Base-by-base conservation (phyloP, 1,140 invertebrate genomes). In the Vanessa tameamea region DNA sequence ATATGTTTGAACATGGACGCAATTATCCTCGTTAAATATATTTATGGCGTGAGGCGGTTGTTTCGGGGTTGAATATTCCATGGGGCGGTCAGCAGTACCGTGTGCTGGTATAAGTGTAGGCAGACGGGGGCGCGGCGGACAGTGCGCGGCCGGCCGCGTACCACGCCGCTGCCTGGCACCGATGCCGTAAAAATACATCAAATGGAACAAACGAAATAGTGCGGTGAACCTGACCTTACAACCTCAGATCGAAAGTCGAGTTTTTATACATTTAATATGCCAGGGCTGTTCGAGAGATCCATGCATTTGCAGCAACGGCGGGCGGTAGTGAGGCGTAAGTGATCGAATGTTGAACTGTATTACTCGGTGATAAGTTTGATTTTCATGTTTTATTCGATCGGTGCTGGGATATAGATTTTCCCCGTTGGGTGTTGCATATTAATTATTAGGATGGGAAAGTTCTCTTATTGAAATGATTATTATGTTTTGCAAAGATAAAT, bases 121-220 rank as follows among this genome's bases (percentile, higher is more conserved):
- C 72, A 74, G 80, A 47, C 69, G 26, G 79, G 76, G 81, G 76
- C 67, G 82, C 81, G 78, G 77, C 81, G 88, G 88, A 84, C 90
- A 92, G 90, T 92, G 81, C 78, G 82, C 86, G 86, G 80, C 81
- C 87, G 87, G 87, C 86, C 86, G 90, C 82, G 82, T 86, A 84
- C 82, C 86, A 83, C 81, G 82, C 82, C 84, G 86, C 88, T 75
- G 86, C 83, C 87, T 87, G 86, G 83, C 78, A 87, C 88, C 78
- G 85, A 68, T 72, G 78, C 78, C 69, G 61, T 63, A 69, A 74
- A 64, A 70, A 14, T 14, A 20, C 57, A 47, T n/a, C 63, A 78
- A 86, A 86, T 84, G 85, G 78, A 83, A 86, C 77, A 82, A 80
- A 82, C 72, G 80, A 72, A 81, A 77, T 85, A 86, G 83, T 86